Percentiles rank a stretch among this genome's conserved stretches.
These are phyloP conservation scores for Clytia hemisphaerica DNA, from an alignment of 30 jellyfish, hydroid and myxozoan genomes.

Conservation along the genomic window DNA sequence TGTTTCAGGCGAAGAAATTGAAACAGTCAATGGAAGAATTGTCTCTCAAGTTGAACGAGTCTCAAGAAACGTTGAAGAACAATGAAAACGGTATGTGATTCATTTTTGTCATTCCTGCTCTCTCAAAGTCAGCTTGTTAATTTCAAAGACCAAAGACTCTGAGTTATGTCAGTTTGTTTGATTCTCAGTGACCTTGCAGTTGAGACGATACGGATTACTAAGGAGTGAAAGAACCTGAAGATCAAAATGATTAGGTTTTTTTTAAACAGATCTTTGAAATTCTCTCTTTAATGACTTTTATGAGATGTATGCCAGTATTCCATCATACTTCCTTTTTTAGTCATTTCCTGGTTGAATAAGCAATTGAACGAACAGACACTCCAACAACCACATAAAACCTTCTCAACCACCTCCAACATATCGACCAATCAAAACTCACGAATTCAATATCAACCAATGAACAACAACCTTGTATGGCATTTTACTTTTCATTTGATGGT, in stretches of 20 bases:
- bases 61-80: conserved; percentile 55
- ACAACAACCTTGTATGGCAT: no score
- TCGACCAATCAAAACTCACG: conserved; percentile 24
- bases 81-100: conserved; percentile 69
- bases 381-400: no score
- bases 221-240: no score
- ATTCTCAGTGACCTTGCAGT: neutral
- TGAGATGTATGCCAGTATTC: no score
- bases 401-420: no score
- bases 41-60: conserved; percentile 61
- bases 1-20: conserved; percentile 27
- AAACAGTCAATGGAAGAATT: conserved; percentile 26
- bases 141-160: neutral
- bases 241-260: no score
- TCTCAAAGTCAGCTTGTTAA: neutral
- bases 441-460: no score
- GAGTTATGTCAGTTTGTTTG: neutral
- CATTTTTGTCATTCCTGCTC: neutral
- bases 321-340: conserved; percentile 29
- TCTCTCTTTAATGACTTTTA: neutral
- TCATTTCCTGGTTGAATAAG: conserved; percentile 71
- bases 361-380: conserved; percentile 63
- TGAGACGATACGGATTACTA: no score
- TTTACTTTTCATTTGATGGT: neutral
- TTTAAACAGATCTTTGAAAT: neutral